Evolutionary conservation across 2,113 vertebrate genomes (phyloP).

Genomic region (Diglossa brunneiventris): DNA sequence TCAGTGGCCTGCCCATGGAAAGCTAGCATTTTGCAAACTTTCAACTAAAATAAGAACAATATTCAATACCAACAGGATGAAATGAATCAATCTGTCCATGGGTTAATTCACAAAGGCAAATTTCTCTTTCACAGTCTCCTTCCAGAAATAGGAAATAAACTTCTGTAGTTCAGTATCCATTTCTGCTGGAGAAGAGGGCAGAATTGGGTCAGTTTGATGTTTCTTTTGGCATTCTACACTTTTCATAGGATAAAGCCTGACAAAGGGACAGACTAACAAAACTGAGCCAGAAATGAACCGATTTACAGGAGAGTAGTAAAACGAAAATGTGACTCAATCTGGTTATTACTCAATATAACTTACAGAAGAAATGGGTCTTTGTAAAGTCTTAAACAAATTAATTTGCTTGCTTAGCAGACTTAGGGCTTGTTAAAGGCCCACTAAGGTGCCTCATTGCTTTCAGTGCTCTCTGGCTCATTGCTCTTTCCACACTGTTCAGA

Average conservation of each 20-base stretch:
- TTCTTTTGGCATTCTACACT: neutral
- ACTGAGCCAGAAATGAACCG: neutral
- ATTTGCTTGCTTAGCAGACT: slow-evolving; percentile 34
- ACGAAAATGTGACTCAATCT: slow-evolving; percentile 3
- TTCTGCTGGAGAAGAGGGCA: neutral
- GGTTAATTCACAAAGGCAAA: slow-evolving; percentile 42
- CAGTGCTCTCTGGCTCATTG: slow-evolving; percentile 9
- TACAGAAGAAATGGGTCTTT: slow-evolving; percentile 36
- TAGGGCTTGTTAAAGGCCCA: slow-evolving; percentile 8
- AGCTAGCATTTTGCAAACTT: slow-evolving; percentile 51
- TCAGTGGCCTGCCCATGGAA: neutral
- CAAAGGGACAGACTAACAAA: slow-evolving; percentile 11
- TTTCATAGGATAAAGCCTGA: neutral
- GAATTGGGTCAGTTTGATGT: neutral
- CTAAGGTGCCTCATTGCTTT: neutral
- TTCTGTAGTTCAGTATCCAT: neutral
- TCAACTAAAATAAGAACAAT: slow-evolving; percentile 49
- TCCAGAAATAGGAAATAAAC: slow-evolving; percentile 7
- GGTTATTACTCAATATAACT: slow-evolving; percentile 2
- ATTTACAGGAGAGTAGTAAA: slow-evolving; percentile 29
- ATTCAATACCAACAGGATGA: slow-evolving; percentile 44
- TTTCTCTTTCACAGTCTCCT: neutral
- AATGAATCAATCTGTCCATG: slow-evolving; percentile 18
- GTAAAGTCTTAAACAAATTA: slow-evolving; percentile 36
- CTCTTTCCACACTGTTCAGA: neutral